Evolutionary conservation across 2,888 invertebrate species (phyloP).

Genomic region (Ochlodes sylvanus): DNA sequence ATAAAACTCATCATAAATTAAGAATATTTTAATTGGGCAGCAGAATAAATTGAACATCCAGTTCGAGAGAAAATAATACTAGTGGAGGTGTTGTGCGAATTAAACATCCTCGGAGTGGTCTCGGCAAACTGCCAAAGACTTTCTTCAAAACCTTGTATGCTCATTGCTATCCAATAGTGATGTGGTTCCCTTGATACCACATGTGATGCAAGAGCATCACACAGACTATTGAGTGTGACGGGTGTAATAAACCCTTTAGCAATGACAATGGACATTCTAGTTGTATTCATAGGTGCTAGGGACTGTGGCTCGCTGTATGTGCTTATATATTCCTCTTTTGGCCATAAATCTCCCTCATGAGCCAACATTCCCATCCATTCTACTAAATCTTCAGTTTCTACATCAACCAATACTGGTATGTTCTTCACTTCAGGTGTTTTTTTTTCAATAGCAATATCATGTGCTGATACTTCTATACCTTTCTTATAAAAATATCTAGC

Average conservation of each 20-base stretch:
- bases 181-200: slow-evolving; percentile 55
- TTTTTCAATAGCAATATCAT: slow-evolving; percentile 51
- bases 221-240: slow-evolving; percentile 53
- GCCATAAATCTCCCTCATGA: slow-evolving; percentile 55
- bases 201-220: slow-evolving; percentile 57
- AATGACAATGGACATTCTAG: slow-evolving; percentile 62
- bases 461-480: slow-evolving; percentile 55
- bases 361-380: slow-evolving; percentile 77
- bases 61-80: slow-evolving; percentile 64
- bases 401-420: slow-evolving; percentile 64
- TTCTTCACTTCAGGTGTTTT: slow-evolving; percentile 58
- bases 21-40: slow-evolving; percentile 75
- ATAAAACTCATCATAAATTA: slow-evolving; percentile 43
- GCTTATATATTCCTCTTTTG: slow-evolving; percentile 66
- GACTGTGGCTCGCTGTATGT: slow-evolving; percentile 67
- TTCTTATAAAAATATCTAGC: slow-evolving; percentile 73
- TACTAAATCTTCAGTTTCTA: slow-evolving; percentile 65
- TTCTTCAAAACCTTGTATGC: slow-evolving; percentile 69
- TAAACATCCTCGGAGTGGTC: slow-evolving; percentile 63
- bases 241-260: slow-evolving; percentile 68
- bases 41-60: slow-evolving; percentile 55
- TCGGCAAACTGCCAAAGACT: slow-evolving; percentile 66
- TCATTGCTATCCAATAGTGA: slow-evolving; percentile 68
- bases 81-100: slow-evolving; percentile 66
- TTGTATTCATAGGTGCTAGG: slow-evolving; percentile 57